Base-by-base conservation (phyloP, 2,113 vertebrate species). In the Pelvicachromis taeniatus region DNA sequence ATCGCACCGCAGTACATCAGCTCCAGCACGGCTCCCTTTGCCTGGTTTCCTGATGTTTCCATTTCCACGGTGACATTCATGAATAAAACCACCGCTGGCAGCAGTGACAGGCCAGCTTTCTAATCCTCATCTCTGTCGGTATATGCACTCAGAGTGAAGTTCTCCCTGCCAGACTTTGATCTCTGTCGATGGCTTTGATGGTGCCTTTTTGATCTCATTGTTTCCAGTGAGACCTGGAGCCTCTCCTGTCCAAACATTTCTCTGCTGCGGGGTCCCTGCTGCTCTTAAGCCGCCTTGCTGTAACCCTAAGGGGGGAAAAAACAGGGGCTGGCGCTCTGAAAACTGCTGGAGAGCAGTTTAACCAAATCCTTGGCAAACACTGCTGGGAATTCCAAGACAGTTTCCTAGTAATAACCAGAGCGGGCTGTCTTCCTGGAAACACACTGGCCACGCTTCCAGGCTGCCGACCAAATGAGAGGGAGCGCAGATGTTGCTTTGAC, bases 171-270 rank as follows among this genome's bases (percentile, higher is more conserved):
- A 17, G 65, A 17, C 55, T 89, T 86, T 90, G 85, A 90, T 86
- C 68, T 45, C 2, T 16, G 45, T 13, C 9, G 21, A 65, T 48
- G 77, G 50, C 81, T 86, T 86, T 87, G 89, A 85, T 80, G 79
- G 33, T 40, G 35, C 21, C 7, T 5, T 83, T 89, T 81, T 89
- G 91, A 85, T 81, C 82, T 79, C 21, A 82, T 83, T 92, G 88
- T 92, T 89, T 85, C 79, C 38, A 14, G 80, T 90, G 80, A 50
- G 50, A 89, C 73, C 84, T 84, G 83, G 85, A 89, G 75, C 83
- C 50, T 75, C 63, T 80, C 84, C 86, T 87, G 88, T 89, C 78
- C 78, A 93, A 93, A 91, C 91, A 93, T 86, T 88, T 78, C 81
- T 88, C 50, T 59, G 73, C 12, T 80, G 81, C 50, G 38, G 53